Conservation (phyloP, 2,113 vertebrate genomes). For the Raphicerus campestris region DNA sequence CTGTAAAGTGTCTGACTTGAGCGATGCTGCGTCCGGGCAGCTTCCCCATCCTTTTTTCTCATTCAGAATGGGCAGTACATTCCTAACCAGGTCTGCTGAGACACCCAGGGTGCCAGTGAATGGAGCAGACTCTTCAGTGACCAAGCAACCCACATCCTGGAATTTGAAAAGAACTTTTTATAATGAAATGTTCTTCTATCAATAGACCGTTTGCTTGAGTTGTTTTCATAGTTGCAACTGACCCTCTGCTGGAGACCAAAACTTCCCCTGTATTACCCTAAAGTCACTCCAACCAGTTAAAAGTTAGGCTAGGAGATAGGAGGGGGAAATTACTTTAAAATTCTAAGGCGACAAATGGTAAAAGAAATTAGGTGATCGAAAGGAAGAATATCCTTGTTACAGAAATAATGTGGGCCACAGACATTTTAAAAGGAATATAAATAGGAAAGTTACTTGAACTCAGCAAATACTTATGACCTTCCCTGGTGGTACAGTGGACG, state of each 20-base stretch:
- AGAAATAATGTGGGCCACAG: slow-evolving; percentile 36
- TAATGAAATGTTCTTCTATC: slow-evolving; percentile 57
- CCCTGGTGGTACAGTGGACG: not conserved
- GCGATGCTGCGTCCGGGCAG: slow-evolving; percentile 12
- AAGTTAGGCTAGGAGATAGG: not conserved
- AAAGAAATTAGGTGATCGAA: slow-evolving; percentile 41
- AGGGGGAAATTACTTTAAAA: not conserved
- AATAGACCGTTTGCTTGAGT: slow-evolving; percentile 50
- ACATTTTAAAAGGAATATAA: slow-evolving; percentile 36
- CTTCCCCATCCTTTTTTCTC: slow-evolving; percentile 39
- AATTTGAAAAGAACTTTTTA: slow-evolving; percentile 63
- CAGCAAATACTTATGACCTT: not conserved
- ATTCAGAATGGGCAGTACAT: slow-evolving; percentile 62
- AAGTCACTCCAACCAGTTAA: slow-evolving; percentile 4
- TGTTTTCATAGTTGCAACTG: slow-evolving; percentile 55
- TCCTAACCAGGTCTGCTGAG: slow-evolving; percentile 64
- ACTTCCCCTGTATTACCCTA: slow-evolving; percentile 6
- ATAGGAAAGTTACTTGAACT: slow-evolving; percentile 20
- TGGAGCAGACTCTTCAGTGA: slow-evolving; percentile 59
- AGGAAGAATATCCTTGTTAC: not conserved
- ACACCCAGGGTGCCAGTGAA: slow-evolving; percentile 59
- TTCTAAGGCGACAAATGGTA: slow-evolving; percentile 9
- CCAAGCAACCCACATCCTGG: slow-evolving; percentile 65
- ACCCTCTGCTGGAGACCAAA: slow-evolving; percentile 42
- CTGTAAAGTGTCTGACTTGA: slow-evolving; percentile 25